Percentiles rank a stretch among this genome's conserved stretches.
Evolutionary conservation across 2,797 vertebrate genomes (phyloP).

Genomic region (Natrix natrix): DNA sequence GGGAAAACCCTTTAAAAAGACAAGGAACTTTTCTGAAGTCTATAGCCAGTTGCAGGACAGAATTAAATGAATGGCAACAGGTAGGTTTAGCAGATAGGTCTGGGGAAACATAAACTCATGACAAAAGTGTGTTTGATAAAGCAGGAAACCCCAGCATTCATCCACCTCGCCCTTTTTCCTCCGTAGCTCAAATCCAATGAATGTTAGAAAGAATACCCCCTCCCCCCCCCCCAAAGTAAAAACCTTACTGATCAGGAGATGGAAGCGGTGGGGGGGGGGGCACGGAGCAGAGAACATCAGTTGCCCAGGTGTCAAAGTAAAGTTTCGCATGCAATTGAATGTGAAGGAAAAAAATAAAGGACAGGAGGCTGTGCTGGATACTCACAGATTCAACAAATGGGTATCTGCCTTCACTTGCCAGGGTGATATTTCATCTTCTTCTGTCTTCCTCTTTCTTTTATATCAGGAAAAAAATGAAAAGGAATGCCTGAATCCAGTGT

Average conservation of each 20-base stretch:
- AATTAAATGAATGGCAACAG: conserved; percentile 4
- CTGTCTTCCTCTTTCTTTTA: conserved; percentile 25
- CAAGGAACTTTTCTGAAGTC: neutral
- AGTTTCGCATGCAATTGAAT: conserved; percentile 56
- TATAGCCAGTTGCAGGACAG: neutral
- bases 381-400: conserved; percentile 53
- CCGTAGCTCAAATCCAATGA: neutral
- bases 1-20: neutral
- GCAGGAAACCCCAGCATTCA: neutral
- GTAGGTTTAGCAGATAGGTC: neutral
- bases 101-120: neutral
- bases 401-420: conserved; percentile 48
- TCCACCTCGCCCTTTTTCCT: too few relatives aligned
- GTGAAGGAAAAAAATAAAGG: conserved; percentile 21
- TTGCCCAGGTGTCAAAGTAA: conserved; percentile 46
- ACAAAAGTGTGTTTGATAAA: neutral
- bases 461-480: neutral
- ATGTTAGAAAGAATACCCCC: neutral
- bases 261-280: neutral
- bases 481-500: conserved; percentile 22
- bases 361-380: conserved; percentile 48
- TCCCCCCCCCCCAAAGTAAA: neutral
- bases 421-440: conserved; percentile 37
- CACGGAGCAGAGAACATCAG: neutral
- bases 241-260: neutral